These are phyloP conservation scores for Chlorops oryzae DNA, from an alignment of 1,140 invertebrate species.

Conservation along the genomic window DNA sequence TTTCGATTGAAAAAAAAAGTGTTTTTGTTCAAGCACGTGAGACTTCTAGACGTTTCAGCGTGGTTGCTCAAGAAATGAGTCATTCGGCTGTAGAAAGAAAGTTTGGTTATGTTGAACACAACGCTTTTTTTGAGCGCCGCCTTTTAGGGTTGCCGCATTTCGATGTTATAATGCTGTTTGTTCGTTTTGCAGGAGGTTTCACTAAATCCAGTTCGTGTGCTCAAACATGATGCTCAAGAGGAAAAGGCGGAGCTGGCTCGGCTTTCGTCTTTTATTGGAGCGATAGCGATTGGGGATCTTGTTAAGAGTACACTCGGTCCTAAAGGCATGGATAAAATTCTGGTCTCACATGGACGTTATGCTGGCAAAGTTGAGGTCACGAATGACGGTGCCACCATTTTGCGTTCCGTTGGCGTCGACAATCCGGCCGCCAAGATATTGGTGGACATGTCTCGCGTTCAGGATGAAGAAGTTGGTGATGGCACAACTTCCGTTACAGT, in stretches of 20 bases:
- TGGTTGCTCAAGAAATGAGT: too few relatives aligned
- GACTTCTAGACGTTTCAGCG: too few relatives aligned
- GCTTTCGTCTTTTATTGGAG: conserved; percentile 94
- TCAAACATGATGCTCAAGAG: conserved; percentile 94
- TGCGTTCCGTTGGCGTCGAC: conserved; percentile 94
- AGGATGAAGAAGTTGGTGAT: conserved; percentile 99
- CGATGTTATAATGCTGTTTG: conserved; percentile 1
- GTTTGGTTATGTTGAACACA: neutral
- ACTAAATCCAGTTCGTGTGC: conserved; percentile 87
- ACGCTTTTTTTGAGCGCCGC: neutral
- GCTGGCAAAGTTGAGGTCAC: conserved; percentile 89
- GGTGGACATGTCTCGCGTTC: conserved; percentile 96
- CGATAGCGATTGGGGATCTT: conserved; percentile 96
- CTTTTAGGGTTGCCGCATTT: neutral
- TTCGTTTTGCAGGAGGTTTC: conserved; percentile 59
- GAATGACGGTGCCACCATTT: conserved; percentile 98
- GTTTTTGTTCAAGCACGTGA: too few relatives aligned
- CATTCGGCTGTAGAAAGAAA: neutral
- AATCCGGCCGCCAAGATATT: conserved; percentile 99
- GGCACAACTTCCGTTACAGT: conserved; percentile 99
- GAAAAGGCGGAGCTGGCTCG: conserved; percentile 95
- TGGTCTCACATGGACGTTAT: conserved; percentile 77
- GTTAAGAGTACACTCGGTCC: conserved; percentile 97
- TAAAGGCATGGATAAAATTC: conserved; percentile 99
- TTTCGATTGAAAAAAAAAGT: too few relatives aligned